phyloP scores from a whole-genome alignment of 2,888 invertebrate species.

The Campoplex capitator region DNA sequence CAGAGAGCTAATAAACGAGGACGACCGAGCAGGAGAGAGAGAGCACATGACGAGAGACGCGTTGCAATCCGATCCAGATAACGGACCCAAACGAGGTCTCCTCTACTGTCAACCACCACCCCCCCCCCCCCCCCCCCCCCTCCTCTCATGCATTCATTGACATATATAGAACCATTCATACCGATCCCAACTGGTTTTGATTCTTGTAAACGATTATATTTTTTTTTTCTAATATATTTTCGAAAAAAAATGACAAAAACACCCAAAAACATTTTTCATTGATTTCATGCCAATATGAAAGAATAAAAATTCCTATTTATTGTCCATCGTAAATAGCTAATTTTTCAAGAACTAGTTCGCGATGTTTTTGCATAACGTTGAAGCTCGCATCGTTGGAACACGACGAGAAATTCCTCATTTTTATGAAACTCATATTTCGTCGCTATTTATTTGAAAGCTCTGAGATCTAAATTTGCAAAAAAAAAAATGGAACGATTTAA shows the following conservation, averaged over 20 bases:
- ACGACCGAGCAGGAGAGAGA: conserved; percentile 41
- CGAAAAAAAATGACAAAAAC: background rate
- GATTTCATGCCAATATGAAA: background rate
- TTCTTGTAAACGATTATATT: background rate
- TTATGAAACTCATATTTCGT: no score
- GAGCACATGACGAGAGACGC: conserved; percentile 63
- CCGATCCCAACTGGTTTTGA: background rate
- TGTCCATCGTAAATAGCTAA: background rate
- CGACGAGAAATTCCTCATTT: no score
- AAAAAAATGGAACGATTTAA: no score
- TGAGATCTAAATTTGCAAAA: no score
- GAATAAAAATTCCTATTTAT: background rate
- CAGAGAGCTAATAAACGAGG: conserved; percentile 67
- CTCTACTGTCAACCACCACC: conserved; percentile 18
- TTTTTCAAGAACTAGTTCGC: background rate
- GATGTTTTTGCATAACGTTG: background rate
- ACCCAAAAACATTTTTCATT: background rate
- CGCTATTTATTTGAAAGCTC: no score
- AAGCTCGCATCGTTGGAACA: no score
- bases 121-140: background rate
- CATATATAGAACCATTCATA: background rate
- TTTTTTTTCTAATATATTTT: background rate
- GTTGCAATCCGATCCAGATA: conserved; percentile 70
- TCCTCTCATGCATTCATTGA: conserved; percentile 1
- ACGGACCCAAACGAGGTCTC: conserved; percentile 53